phyloP scores from a whole-genome alignment of 2,797 vertebrate species.

The Myotis myotis region DNA sequence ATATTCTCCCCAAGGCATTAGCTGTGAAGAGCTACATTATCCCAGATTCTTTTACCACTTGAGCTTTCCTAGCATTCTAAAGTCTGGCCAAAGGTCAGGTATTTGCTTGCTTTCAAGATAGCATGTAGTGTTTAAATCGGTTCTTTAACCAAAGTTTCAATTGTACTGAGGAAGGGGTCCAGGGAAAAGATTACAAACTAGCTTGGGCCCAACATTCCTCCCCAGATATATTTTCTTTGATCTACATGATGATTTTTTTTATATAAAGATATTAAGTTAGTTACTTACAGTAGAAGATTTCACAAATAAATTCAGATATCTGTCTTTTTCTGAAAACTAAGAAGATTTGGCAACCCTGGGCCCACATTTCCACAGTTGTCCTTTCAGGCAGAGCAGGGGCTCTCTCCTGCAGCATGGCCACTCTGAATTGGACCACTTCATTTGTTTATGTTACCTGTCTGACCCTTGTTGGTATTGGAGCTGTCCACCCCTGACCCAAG shows the following conservation, averaged over 20 bases:
- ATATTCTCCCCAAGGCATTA: slow-evolving; percentile 31
- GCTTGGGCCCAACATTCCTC: background rate
- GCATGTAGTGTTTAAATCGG: slow-evolving; percentile 6
- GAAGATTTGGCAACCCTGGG: background rate
- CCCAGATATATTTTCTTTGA: slow-evolving; percentile 26
- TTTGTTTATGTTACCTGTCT: background rate
- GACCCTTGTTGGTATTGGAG: background rate
- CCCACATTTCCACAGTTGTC: background rate
- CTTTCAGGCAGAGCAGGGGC: background rate
- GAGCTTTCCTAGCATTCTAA: background rate
- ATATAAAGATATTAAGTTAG: background rate
- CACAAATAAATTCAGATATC: slow-evolving; percentile 8
- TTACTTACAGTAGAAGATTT: slow-evolving; percentile 37
- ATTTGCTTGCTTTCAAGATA: background rate
- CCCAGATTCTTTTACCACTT: background rate
- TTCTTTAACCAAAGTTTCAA: slow-evolving; percentile 14
- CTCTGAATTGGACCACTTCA: background rate
- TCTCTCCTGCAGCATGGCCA: background rate
- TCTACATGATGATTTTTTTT: background rate
- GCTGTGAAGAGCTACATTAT: slow-evolving; percentile 27
- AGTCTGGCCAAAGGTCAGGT: slow-evolving; percentile 28
- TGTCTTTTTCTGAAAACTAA: slow-evolving; percentile 46
- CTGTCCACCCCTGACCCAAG: background rate
- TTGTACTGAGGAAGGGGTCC: background rate
- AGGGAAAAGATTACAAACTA: background rate